A percentile compares a stretch with the other conserved stretches of the same genome.
phyloP scores from a whole-genome alignment of 1,140 invertebrate species.

The Drosophila burlai region DNA sequence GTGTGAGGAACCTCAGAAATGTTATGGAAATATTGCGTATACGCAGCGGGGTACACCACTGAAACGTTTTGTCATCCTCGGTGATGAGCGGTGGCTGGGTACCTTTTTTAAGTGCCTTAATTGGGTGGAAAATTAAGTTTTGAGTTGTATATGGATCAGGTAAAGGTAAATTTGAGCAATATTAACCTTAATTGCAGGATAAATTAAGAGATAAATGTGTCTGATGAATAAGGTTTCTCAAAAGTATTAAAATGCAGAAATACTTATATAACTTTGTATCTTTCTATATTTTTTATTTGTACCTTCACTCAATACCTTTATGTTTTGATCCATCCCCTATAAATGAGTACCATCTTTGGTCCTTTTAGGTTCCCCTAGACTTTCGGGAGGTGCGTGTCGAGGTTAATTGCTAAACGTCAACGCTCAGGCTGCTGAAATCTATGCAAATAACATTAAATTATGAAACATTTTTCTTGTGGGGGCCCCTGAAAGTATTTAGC shows the following conservation, averaged over 20 bases:
- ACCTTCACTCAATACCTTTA: background rate
- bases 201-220: no score
- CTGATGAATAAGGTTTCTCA: background rate
- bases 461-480: constrained; percentile 67
- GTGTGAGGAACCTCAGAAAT: constrained; percentile 42
- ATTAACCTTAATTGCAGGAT: background rate
- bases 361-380: background rate
- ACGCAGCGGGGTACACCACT: constrained; percentile 45
- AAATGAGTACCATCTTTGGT: background rate
- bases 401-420: constrained; percentile 71
- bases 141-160: background rate
- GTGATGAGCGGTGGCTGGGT: background rate
- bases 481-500: constrained; percentile 62
- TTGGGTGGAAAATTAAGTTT: no score
- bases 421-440: constrained; percentile 67
- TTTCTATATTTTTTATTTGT: background rate
- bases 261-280: background rate
- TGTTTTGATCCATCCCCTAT: background rate
- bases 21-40: constrained; percentile 57
- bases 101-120: background rate
- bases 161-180: background rate
- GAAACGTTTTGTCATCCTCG: constrained; percentile 54
- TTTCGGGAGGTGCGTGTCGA: constrained; percentile 54
- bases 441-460: constrained; percentile 82
- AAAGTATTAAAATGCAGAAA: background rate